A percentile compares a stretch with the other conserved stretches of the same genome.
Conservation (phyloP, 2,113 vertebrate genomes). For the Nematolebias whitei region DNA sequence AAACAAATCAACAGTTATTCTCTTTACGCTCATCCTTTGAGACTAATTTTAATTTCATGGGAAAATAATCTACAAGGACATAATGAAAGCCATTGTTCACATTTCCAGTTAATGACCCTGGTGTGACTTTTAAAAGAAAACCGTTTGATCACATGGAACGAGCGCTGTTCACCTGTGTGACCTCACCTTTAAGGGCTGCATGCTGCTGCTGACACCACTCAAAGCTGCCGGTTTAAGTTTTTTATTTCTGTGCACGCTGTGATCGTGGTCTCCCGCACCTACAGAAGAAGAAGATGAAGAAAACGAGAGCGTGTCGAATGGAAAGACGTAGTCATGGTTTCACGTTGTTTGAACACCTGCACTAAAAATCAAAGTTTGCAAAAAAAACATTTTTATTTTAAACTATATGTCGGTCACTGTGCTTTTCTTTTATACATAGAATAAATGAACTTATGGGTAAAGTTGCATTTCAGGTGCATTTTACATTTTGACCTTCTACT, state of each 20-base stretch:
- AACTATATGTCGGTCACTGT: conserved; percentile 16
- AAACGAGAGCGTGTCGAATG: too few relatives aligned
- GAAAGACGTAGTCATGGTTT: not conserved
- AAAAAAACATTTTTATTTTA: conserved; percentile 1
- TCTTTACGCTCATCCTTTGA: not conserved
- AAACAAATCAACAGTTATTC: too few relatives aligned
- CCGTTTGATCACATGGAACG: too few relatives aligned
- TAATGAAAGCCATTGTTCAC: too few relatives aligned
- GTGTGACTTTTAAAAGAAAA: too few relatives aligned
- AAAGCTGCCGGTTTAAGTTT: conserved; percentile 9
- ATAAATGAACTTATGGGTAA: conserved; percentile 1
- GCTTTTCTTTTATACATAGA: conserved; percentile 9
- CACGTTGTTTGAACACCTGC: not conserved
- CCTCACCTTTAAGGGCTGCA: conserved; percentile 63
- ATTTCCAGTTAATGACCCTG: not conserved
- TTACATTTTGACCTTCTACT: not conserved
- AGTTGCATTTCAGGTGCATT: too few relatives aligned
- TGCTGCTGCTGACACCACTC: conserved; percentile 17
- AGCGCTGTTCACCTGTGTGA: conserved; percentile 38
- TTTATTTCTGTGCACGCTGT: conserved; percentile 31
- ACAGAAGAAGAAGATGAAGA: not conserved
- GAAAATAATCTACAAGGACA: not conserved
- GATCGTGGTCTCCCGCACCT: conserved; percentile 2
- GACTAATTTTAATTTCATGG: not conserved
- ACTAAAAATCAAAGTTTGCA: not conserved